Percentiles rank a stretch among this genome's conserved stretches.
phyloP scores from a whole-genome alignment of 1,140 invertebrate genomes.

The Hermatobates lingyangjiaoensis region DNA sequence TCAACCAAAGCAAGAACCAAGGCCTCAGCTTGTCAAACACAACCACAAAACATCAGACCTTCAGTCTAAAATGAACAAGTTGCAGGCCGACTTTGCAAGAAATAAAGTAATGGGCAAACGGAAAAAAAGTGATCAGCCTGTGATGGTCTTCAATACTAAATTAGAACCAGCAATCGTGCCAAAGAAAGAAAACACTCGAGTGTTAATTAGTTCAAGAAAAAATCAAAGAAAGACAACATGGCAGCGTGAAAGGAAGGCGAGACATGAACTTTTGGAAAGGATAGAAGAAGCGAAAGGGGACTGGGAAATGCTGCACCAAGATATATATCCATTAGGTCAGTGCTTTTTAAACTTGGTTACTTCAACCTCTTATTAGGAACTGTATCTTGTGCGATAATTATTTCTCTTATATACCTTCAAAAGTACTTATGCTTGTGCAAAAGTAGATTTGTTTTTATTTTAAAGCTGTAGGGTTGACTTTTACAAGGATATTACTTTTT shows the following conservation, averaged over 20 bases:
- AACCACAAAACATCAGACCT: slow-evolving; percentile 14
- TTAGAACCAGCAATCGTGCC: slow-evolving; percentile 3
- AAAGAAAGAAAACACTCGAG: slow-evolving; percentile 5
- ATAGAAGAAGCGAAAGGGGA: slow-evolving; percentile 16
- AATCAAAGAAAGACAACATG: slow-evolving; percentile 15
- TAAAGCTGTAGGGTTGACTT: no score
- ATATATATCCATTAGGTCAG: slow-evolving; percentile 26
- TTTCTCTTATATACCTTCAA: no score
- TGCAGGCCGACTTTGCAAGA: slow-evolving; percentile 30
- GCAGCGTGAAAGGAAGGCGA: slow-evolving; percentile 16
- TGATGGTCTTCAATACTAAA: background rate
- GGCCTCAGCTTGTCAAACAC: background rate
- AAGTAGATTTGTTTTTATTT: no score
- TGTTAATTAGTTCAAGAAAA: slow-evolving; percentile 15
- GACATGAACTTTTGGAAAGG: slow-evolving; percentile 20
- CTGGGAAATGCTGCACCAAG: slow-evolving; percentile 20
- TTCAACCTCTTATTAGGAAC: no score
- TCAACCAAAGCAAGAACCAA: background rate
- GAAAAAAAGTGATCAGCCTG: slow-evolving; percentile 19
- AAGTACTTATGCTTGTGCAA: no score
- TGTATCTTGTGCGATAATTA: no score
- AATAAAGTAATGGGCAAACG: slow-evolving; percentile 30
- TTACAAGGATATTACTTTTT: no score
- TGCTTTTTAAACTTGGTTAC: no score
- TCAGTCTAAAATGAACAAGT: slow-evolving; percentile 23